Base-by-base conservation (phyloP, 2,888 invertebrate species). In the Macrosiphum euphorbiae region DNA sequence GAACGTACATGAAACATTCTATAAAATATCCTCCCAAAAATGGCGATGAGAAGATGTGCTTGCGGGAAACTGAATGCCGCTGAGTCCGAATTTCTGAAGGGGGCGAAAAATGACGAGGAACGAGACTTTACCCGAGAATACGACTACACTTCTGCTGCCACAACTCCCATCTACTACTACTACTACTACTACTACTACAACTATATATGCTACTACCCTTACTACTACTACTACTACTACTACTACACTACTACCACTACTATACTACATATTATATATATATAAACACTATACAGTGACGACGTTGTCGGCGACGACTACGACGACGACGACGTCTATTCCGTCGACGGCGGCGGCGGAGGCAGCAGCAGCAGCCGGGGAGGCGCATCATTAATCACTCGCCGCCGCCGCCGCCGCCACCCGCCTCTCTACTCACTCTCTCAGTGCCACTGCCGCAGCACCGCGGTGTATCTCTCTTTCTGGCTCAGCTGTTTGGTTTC, bases 401-500 rank as follows among this genome's bases (percentile, higher is more conserved):
- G 90, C 61, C 47, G 90, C 94, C 85, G 85, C 50, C 90, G 90
- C 61, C 47, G 90, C 88, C 41, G 10, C 47, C 41, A 47, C 50
- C 52, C 16, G 20, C 44, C 58, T 88, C 85, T 91, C 91, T 85
- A n/a, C 85, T 67, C 44, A 44, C 44, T 44, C 61, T 11, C 86
- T 67, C 47, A 28, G 10, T 92, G 26, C 50, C 61, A 44, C 58
- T 44, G 52, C 58, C 61, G 55, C 58, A 52, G 16, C 67, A 28
- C 58, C 61, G 41, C 58, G 90, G 90, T 94, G 50, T 90, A 61
- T 94, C 94, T 90, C 90, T 86, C 86, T 90, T 94, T 94, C 94
- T 94, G 94, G 94, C 94, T 94, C 94, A 94, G 94, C 90, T 94
- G 94, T 94, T 94, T 28, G 90, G 93, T 94, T 94, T 90, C 94